Evolutionary conservation across 2,888 invertebrate genomes (phyloP).

Genomic region (Geophilus truncorum): DNA sequence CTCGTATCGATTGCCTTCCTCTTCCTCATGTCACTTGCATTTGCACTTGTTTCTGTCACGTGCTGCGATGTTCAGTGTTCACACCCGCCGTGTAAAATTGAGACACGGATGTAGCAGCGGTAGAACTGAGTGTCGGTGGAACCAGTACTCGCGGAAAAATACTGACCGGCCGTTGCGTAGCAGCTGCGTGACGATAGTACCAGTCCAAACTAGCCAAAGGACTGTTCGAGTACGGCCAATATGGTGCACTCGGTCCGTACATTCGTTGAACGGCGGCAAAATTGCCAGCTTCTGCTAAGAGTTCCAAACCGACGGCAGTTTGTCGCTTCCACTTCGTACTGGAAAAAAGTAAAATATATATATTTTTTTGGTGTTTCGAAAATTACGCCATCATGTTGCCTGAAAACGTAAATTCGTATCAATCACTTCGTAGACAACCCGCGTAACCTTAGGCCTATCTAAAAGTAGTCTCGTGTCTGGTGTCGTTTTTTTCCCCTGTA

Average conservation of each 20-base stretch:
- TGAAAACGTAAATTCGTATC: background rate
- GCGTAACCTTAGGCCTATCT: background rate
- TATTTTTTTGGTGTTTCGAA: background rate
- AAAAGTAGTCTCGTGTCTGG: constrained; percentile 5
- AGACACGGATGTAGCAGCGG: background rate
- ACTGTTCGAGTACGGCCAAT: constrained; percentile 55
- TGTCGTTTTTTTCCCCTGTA: background rate
- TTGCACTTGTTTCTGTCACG: background rate
- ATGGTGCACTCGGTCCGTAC: constrained; percentile 71
- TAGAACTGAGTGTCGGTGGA: background rate
- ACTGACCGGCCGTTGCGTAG: constrained; percentile 36
- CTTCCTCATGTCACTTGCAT: background rate
- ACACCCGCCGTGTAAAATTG: background rate
- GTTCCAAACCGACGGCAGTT: constrained; percentile 93
- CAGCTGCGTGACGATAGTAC: constrained; percentile 41
- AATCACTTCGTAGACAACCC: background rate
- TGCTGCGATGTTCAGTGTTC: constrained; percentile 15
- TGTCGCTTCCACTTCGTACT: constrained; percentile 99
- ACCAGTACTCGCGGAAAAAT: constrained; percentile 32
- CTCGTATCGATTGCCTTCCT: background rate
- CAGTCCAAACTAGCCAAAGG: constrained; percentile 42
- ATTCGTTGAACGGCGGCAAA: constrained; percentile 97
- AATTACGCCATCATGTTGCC: background rate
- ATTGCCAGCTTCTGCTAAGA: constrained; percentile 94
- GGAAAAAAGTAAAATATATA: background rate